Conservation (phyloP, 1,140 invertebrate genomes). For the Berghia stephanieae region DNA sequence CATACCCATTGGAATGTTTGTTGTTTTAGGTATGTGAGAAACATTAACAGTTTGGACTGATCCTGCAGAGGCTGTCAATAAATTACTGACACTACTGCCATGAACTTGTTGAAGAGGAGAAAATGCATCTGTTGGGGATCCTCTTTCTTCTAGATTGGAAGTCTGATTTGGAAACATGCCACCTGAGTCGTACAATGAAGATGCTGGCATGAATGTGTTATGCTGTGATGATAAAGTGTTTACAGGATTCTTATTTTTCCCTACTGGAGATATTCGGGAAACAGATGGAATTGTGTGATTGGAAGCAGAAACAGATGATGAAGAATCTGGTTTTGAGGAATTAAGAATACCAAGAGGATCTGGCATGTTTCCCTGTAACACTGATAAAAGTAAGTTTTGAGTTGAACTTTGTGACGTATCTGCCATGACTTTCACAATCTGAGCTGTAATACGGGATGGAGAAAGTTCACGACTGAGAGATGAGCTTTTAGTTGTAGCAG, state of each 20-base stretch:
- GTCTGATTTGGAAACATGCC: too few species aligned
- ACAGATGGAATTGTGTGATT: too few species aligned
- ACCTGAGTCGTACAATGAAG: too few species aligned
- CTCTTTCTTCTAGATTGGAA: too few species aligned
- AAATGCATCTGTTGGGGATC: too few species aligned
- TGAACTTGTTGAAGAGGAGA: too few species aligned
- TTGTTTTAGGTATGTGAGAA: conserved; percentile 23
- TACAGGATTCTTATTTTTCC: too few species aligned
- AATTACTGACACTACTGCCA: too few species aligned
- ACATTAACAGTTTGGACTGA: conserved; percentile 28
- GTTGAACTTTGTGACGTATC: conserved; percentile 23
- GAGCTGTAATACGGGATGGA: conserved; percentile 39
- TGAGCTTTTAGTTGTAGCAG: conserved; percentile 36
- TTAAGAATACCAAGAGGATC: conserved; percentile 21
- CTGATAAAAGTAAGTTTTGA: conserved; percentile 35
- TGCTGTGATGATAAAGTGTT: too few species aligned
- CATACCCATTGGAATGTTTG: neutral
- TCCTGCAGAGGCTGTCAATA: conserved; percentile 12
- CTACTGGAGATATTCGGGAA: too few species aligned
- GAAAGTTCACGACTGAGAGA: conserved; percentile 40
- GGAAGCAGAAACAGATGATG: too few species aligned
- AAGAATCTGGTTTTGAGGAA: conserved; percentile 25
- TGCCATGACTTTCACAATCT: conserved; percentile 37
- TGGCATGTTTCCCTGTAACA: conserved; percentile 37
- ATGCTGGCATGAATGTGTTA: too few species aligned